Conservation (phyloP, 2,888 invertebrate species). For the Ichneumoninae sp. region DNA sequence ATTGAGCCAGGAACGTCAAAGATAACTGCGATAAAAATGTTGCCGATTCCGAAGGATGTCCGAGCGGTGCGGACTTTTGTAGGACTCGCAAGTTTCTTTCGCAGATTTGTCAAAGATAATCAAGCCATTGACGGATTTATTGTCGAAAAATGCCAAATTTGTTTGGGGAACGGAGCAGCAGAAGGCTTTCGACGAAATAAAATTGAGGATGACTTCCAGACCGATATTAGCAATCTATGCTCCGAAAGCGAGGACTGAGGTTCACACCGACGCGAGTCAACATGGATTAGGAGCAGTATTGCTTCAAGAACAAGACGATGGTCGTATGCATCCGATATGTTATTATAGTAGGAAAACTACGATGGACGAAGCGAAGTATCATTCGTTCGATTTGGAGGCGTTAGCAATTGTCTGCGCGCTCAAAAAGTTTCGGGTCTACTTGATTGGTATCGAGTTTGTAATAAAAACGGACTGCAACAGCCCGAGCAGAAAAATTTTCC, state of each 20-base stretch:
- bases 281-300: slow-evolving; percentile 76
- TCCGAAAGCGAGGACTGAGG: slow-evolving; percentile 68
- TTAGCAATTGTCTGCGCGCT: slow-evolving; percentile 59
- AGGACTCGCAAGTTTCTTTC: slow-evolving; percentile 74
- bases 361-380: slow-evolving; percentile 47
- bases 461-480: slow-evolving; percentile 61
- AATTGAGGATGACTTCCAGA: slow-evolving; percentile 67
- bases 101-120: slow-evolving; percentile 74
- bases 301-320: slow-evolving; percentile 70
- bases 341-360: slow-evolving; percentile 57
- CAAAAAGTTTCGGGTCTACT: slow-evolving; percentile 58
- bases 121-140: slow-evolving; percentile 71
- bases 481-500: no score
- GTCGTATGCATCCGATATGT: slow-evolving; percentile 25
- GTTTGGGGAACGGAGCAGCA: slow-evolving; percentile 72
- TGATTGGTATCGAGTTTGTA: slow-evolving; percentile 63
- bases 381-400: slow-evolving; percentile 58
- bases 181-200: slow-evolving; percentile 72
- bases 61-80: slow-evolving; percentile 74
- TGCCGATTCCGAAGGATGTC: slow-evolving; percentile 67
- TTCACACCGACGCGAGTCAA: slow-evolving; percentile 79
- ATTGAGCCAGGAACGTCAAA: slow-evolving; percentile 69
- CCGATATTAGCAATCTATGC: slow-evolving; percentile 75
- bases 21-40: slow-evolving; percentile 61
- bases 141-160: slow-evolving; percentile 67